phyloP scores from a whole-genome alignment of 1,140 invertebrate species.

The Neomicropteryx cornuta region DNA sequence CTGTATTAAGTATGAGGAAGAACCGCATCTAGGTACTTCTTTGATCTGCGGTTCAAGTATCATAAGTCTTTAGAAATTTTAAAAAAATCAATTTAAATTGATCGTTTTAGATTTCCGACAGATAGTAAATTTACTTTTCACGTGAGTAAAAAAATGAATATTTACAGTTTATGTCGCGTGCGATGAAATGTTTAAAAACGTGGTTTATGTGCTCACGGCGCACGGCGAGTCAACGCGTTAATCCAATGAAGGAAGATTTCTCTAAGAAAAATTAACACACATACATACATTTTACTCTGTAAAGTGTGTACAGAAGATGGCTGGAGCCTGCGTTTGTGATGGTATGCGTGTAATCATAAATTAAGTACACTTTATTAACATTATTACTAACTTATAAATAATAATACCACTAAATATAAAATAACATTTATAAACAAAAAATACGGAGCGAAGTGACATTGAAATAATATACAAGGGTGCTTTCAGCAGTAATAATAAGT shows the following conservation, averaged over 20 bases:
- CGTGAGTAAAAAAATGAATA: not conserved
- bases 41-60: too few relatives aligned
- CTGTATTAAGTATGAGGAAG: too few relatives aligned
- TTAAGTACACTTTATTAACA: not conserved
- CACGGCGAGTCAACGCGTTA: too few relatives aligned
- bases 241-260: too few relatives aligned
- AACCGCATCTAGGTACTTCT: too few relatives aligned
- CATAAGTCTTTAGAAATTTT: too few relatives aligned
- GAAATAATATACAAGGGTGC: too few relatives aligned
- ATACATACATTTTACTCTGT: constrained; percentile 29
- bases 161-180: not conserved
- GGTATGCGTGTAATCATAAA: not conserved
- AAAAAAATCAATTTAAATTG: too few relatives aligned
- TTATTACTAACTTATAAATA: not conserved
- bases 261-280: too few relatives aligned
- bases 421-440: constrained; percentile 5
- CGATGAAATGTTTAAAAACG: not conserved
- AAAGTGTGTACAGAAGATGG: constrained; percentile 30
- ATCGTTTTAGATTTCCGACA: too few relatives aligned
- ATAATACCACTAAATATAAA: not conserved
- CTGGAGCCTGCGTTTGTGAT: constrained; percentile 21
- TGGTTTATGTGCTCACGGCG: too few relatives aligned
- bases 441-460: not conserved
- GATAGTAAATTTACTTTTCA: not conserved
- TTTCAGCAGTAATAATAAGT: too few relatives aligned